Evolutionary conservation across 2,888 invertebrate genomes (phyloP), one percentile per base, ranked within the genome.

Genomic region (Antheraea assamensis): DNA sequence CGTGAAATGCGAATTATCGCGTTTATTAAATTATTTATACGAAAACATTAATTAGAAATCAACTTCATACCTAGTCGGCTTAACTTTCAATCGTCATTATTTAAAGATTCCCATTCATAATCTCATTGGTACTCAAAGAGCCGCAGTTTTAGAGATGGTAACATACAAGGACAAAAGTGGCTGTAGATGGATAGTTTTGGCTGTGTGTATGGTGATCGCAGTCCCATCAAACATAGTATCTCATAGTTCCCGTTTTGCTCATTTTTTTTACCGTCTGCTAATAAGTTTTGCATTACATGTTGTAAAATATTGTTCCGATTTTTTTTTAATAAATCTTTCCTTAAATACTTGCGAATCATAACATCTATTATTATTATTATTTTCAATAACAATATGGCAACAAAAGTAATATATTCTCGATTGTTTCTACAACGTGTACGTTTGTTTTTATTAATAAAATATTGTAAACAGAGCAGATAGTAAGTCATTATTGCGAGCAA

Each of bases 401-500:
- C 7, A 30, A 64, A 30, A 4, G 58, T 24, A 24, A 58, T 58
- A 58, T 58, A 13, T 64, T 64, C 30, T 64, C 17, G 27, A 17
- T 27, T 27, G 15, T 64, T 13, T 30, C 27, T 61, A 61, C 2
- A 61, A 61, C 24, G 0, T 35, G 10, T 13, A 27, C 47, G 42
- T 55, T 55, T 58, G 30, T 73, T 68, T n/a, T 70, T 24, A 27
- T 15, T 42, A 70, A 30, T 19, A 49, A 42, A 47, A 70, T n/a
- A 42, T 55, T 55, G 35, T 27, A 42, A 73, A 19, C 21, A 55
- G 35, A 70, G 47, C 47, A 47, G 58, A 55, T 70, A 35, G 17
- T 47, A 27, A 7, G 27, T 17, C 58, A 42, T 70, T 55, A n/a
- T 58, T 27, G 35, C 15, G 30, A 73, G 21, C 5, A 58, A 70